Percentiles rank a stretch among this genome's conserved stretches.
These are phyloP conservation scores for Hemibagrus guttatus DNA, from an alignment of 2,797 vertebrate genomes.

Conservation along the genomic window DNA sequence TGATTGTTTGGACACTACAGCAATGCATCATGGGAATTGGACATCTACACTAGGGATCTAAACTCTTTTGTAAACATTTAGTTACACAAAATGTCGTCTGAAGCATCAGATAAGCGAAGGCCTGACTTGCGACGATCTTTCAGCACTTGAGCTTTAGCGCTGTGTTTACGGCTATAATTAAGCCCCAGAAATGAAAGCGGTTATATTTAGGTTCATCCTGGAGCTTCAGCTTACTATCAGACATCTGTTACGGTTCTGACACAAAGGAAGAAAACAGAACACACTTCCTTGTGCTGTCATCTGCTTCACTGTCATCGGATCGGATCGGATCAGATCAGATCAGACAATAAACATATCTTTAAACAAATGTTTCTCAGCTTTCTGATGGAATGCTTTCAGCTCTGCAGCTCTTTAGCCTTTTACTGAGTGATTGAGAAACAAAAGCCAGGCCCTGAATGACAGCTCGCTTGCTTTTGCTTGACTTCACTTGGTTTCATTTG, in stretches of 20 bases:
- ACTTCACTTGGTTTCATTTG: too few species aligned
- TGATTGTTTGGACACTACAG: not conserved
- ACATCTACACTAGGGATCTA: not conserved
- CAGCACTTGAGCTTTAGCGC: too few species aligned
- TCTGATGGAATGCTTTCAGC: not conserved
- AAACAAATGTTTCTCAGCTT: not conserved
- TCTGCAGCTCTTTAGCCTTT: not conserved
- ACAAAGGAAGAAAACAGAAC: not conserved
- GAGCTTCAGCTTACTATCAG: not conserved
- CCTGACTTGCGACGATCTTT: too few species aligned
- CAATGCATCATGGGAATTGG: not conserved
- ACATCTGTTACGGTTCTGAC: not conserved
- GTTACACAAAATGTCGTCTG: not conserved
- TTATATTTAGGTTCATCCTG: not conserved
- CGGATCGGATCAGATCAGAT: not conserved
- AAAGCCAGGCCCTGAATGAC: not conserved
- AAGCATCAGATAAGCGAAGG: not conserved
- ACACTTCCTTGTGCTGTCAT: not conserved
- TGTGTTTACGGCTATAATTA: not conserved
- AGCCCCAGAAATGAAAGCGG: not conserved
- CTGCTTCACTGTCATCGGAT: not conserved
- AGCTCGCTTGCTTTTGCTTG: not conserved
- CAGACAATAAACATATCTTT: not conserved
- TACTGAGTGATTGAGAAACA: not conserved
- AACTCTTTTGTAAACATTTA: not conserved